Conservation (phyloP, 37 sponge, comb jelly and placozoan genomes). For the Crambe crambe region DNA sequence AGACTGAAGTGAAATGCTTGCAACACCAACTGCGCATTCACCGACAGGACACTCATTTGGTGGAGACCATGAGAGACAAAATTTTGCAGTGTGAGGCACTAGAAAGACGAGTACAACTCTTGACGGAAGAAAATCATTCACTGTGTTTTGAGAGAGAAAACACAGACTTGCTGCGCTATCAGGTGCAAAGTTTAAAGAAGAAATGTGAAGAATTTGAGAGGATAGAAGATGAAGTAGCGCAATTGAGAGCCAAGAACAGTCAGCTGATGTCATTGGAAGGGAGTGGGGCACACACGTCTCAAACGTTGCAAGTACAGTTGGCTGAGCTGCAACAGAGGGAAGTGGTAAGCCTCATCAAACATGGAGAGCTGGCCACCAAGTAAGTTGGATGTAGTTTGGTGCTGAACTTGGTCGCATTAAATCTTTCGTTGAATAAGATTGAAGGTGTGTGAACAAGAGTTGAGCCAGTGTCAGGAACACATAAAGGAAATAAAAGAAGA, state of each 20-base stretch:
- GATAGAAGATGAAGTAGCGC: slow-evolving; percentile 12
- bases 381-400: slow-evolving; percentile 6
- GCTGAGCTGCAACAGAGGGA: slow-evolving; percentile 55
- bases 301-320: slow-evolving; percentile 27
- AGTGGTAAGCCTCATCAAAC: slow-evolving; percentile 16
- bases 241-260: slow-evolving; percentile 27
- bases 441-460: not conserved
- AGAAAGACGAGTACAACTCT: slow-evolving; percentile 19
- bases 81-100: slow-evolving; percentile 22
- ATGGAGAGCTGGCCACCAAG: slow-evolving; percentile 34
- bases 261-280: slow-evolving; percentile 3
- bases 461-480: not conserved
- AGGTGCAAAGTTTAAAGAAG: slow-evolving; percentile 43
- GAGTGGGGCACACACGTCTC: not conserved
- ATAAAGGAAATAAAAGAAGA: slow-evolving; percentile 10
- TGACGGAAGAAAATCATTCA: slow-evolving; percentile 43
- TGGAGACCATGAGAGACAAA: slow-evolving; percentile 23
- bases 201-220: slow-evolving; percentile 17
- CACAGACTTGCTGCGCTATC: slow-evolving; percentile 24
- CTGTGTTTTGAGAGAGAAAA: slow-evolving; percentile 14
- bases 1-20: slow-evolving; percentile 29
- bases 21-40: slow-evolving; percentile 13
- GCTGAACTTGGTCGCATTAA: not conserved
- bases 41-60: slow-evolving; percentile 40
- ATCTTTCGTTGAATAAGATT: not conserved